A percentile compares a stretch with the other conserved stretches of the same genome.
These are phyloP conservation scores for Archivesica marissinica DNA, from an alignment of 1,140 invertebrate genomes.

Conservation along the genomic window DNA sequence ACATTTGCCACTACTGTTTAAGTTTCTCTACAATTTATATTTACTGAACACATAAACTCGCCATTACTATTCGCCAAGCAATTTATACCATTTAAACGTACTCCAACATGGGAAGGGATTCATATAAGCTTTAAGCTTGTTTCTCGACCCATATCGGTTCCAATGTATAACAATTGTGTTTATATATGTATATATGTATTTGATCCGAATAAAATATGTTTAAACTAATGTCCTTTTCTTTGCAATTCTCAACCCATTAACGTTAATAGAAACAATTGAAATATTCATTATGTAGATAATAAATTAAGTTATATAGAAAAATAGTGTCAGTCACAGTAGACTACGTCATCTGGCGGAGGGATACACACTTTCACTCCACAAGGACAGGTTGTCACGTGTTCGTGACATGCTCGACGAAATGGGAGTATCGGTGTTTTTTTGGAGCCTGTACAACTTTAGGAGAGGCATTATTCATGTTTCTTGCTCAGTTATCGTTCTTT, in stretches of 20 bases:
- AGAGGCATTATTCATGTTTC: constrained; percentile 72
- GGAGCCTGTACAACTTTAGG: constrained; percentile 71
- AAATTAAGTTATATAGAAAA: neutral
- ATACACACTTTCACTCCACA: constrained; percentile 69
- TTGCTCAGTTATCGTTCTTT: constrained; percentile 69
- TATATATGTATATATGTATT: no score
- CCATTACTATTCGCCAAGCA: no score
- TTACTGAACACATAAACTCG: no score
- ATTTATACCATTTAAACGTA: no score
- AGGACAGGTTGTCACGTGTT: constrained; percentile 66
- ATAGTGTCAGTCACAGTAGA: constrained; percentile 78
- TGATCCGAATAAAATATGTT: no score
- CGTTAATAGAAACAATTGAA: neutral
- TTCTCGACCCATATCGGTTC: no score
- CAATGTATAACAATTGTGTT: no score
- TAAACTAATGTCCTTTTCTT: no score
- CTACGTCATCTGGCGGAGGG: constrained; percentile 78
- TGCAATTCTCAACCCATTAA: neutral
- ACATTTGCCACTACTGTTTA: neutral
- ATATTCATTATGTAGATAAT: neutral
- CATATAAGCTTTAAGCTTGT: no score
- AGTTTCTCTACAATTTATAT: no score
- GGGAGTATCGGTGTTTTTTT: constrained; percentile 70
- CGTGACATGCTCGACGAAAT: constrained; percentile 73
- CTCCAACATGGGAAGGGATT: no score